Evolutionary conservation across 2,888 invertebrate species (phyloP).

Genomic region (Agrilus cyanescens): DNA sequence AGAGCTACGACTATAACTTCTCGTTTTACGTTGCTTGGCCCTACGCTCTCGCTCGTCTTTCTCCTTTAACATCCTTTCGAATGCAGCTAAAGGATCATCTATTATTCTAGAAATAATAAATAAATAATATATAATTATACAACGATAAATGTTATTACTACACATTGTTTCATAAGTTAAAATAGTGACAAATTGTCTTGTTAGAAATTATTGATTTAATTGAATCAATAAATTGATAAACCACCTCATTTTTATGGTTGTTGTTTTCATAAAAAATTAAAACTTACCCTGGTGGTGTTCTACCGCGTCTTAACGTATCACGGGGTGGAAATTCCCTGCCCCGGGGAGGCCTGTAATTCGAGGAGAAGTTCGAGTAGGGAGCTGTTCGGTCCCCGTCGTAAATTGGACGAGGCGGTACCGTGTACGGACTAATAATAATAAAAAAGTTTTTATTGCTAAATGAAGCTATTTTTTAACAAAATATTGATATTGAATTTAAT

Average conservation of each 20-base stretch:
- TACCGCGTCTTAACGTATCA: conserved; percentile 34
- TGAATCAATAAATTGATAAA: no score
- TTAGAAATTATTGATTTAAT: no score
- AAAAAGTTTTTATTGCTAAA: neutral
- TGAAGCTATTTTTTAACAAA: no score
- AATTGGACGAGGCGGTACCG: conserved; percentile 27
- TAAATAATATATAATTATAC: neutral
- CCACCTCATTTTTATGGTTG: no score
- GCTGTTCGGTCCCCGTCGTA: conserved; percentile 28
- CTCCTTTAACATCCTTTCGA: conserved; percentile 75
- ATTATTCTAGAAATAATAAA: conserved; percentile 45
- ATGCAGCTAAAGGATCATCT: conserved; percentile 78
- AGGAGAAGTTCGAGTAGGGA: conserved; percentile 24
- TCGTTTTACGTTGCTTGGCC: conserved; percentile 46
- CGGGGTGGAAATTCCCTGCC: conserved; percentile 19
- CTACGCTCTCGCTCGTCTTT: conserved; percentile 64
- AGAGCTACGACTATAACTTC: conserved; percentile 40
- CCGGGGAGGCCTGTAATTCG: conserved; percentile 19
- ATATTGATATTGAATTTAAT: no score
- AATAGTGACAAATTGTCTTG: no score
- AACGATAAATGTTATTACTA: no score
- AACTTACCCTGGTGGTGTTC: conserved; percentile 39
- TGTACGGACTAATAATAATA: conserved; percentile 22
- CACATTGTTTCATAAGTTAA: no score
- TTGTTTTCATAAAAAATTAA: conserved; percentile 3